Evolutionary conservation across 2,113 vertebrate genomes (phyloP), one percentile per base, ranked within the genome.

Genomic region (Onychorhynchus coronatus): DNA sequence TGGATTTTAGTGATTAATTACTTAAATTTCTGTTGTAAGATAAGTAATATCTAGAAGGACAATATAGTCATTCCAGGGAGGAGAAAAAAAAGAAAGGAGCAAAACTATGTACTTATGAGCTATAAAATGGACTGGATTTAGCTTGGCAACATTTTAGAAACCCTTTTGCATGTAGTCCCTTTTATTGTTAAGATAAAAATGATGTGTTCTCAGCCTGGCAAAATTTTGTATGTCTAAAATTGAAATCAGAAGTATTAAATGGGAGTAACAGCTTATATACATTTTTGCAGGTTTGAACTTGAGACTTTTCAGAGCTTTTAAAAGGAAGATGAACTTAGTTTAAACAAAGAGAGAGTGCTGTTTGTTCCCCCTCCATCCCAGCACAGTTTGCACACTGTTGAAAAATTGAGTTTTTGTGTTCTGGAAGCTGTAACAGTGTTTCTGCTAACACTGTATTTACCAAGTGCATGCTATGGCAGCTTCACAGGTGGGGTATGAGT

Each of bases 401-500:
- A 91, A 94, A 86, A 88, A 49, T 16, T 5, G 56, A 91, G n/a
- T 53, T 88, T 94, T 92, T 97, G 74, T 88, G 41, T 92, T 92
- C 53, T 96, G 35, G 71, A 73, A 94, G 63, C 59, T 66, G 1
- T 66, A 58, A 75, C 52, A 59, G 85, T 70, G 75, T 93, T 80
- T 90, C 71, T 94, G n/a, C 53, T 91, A 28, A 79, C 52, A 42
- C 44, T 82, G 70, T 72, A 12, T 39, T 52, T 11, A 55, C 72
- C 15, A 3, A 59, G 5, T 70, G 67, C 41, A 62, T 85, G 41
- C 62, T 73, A 6, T 79, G 92, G 92, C 79, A 76, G 20, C 22
- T 93, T 96, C 92, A 80, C 75, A 50, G 49, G 37, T 95, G 95
- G 94, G 30, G 49, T 62, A 5, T 88, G 95, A 91, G 91, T 96